Percentiles rank a stretch among this genome's conserved stretches.
These are phyloP conservation scores for Tadarida brasiliensis DNA, from an alignment of 2,797 vertebrate genomes.

Conservation along the genomic window DNA sequence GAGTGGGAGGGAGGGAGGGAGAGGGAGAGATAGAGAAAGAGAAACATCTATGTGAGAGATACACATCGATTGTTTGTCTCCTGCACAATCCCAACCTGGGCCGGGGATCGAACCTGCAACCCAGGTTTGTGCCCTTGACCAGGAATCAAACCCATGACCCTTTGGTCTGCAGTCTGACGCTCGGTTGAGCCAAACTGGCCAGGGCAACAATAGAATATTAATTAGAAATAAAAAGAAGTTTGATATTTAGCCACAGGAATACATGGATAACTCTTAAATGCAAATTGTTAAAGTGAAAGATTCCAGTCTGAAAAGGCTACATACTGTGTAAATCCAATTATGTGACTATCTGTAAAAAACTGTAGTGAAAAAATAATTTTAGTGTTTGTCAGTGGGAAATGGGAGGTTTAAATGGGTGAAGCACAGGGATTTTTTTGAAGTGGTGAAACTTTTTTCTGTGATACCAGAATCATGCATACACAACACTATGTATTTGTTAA, in stretches of 20 bases:
- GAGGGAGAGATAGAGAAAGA: too few species aligned
- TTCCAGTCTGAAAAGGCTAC: not conserved
- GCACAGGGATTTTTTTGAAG: not conserved
- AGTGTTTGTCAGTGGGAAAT: not conserved
- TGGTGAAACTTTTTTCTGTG: not conserved
- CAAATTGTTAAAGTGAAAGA: conserved; percentile 4
- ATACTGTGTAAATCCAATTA: not conserved
- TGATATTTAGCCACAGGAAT: not conserved
- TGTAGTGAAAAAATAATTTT: not conserved
- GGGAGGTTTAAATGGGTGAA: not conserved
- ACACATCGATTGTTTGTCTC: too few species aligned
- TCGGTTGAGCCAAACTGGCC: too few species aligned
- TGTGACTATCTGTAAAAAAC: not conserved
- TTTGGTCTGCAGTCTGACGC: too few species aligned
- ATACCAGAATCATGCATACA: not conserved
- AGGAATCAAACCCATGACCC: too few species aligned
- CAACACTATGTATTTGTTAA: not conserved
- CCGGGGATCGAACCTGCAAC: too few species aligned
- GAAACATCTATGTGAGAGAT: too few species aligned
- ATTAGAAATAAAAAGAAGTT: not conserved
- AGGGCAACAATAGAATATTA: not conserved
- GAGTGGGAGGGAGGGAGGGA: too few species aligned
- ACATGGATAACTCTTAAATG: not conserved
- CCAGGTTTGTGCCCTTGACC: too few species aligned
- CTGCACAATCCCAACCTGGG: too few species aligned